Conservation (phyloP, 2,888 invertebrate species). For the Orthonychiurus folsomi region DNA sequence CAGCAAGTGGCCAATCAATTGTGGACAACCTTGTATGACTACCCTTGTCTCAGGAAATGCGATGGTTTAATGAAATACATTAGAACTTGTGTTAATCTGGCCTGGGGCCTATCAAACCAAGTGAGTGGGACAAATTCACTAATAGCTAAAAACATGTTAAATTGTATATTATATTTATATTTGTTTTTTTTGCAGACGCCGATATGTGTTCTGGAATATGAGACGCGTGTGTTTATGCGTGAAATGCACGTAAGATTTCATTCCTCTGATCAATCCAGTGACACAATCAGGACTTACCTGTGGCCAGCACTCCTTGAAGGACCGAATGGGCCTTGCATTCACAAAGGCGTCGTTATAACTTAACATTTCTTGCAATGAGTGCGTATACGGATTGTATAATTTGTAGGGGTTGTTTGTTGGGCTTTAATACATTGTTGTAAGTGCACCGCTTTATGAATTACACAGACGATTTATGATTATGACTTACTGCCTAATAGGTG, state of each 20-base stretch:
- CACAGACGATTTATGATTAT: too few species aligned
- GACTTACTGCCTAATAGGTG: too few species aligned
- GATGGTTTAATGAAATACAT: constrained; percentile 69
- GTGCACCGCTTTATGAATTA: too few species aligned
- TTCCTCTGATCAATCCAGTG: constrained; percentile 62
- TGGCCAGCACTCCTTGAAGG: constrained; percentile 77
- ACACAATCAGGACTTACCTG: constrained; percentile 67
- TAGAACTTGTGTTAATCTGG: constrained; percentile 69
- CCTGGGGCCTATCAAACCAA: constrained; percentile 77
- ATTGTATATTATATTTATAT: background rate
- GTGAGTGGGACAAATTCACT: constrained; percentile 42
- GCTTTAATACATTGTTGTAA: too few species aligned
- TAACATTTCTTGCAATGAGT: too few species aligned
- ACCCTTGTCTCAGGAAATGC: constrained; percentile 75
- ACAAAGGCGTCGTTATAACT: constrained; percentile 77
- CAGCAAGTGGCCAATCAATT: constrained; percentile 61
- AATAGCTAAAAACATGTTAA: background rate
- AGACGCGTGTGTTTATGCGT: constrained; percentile 55
- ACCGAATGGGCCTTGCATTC: constrained; percentile 58
- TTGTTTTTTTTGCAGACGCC: constrained; percentile 42
- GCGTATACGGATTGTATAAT: too few species aligned
- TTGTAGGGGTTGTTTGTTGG: too few species aligned
- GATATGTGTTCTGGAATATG: constrained; percentile 49
- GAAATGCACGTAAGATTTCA: constrained; percentile 73
- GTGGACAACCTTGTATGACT: constrained; percentile 83